Evolutionary conservation across 2,113 vertebrate genomes (phyloP).

Genomic region (Electrona antarctica): DNA sequence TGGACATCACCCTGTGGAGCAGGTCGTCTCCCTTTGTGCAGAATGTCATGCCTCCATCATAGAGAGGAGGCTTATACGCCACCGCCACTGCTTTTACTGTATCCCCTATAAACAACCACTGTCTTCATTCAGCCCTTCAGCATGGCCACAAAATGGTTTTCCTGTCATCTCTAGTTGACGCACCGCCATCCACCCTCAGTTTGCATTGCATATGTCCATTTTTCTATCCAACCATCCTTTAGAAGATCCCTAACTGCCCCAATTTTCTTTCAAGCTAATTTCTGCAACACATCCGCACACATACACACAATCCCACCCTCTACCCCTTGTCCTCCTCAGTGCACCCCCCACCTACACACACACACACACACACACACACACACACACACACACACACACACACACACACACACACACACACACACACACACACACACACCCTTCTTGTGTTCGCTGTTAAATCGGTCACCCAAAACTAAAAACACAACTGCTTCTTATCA

Average conservation of each 20-base stretch:
- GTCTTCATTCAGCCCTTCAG: conserved; percentile 57
- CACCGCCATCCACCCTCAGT: conserved; percentile 56
- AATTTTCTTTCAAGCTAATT: conserved; percentile 62
- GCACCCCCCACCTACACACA: conserved; percentile 26
- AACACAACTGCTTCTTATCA: conserved; percentile 38
- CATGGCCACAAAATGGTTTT: conserved; percentile 72
- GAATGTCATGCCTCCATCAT: conserved; percentile 19
- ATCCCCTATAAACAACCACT: conserved; percentile 57
- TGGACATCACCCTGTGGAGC: conserved; percentile 33
- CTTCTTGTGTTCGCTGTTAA: conserved; percentile 68
- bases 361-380: too few species aligned
- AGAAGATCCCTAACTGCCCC: conserved; percentile 57
- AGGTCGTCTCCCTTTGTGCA: conserved; percentile 31
- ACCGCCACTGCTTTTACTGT: conserved; percentile 41
- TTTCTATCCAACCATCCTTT: conserved; percentile 22
- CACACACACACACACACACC: conserved; percentile 63
- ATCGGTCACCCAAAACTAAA: conserved; percentile 50
- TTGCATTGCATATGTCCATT: conserved; percentile 43
- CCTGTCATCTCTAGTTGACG: conserved; percentile 69
- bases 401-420: conserved; percentile 38
- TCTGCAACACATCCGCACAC: conserved; percentile 46
- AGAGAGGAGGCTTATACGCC: conserved; percentile 15
- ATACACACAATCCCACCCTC: conserved; percentile 41
- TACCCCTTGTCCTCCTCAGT: conserved; percentile 55
- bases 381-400: conserved; percentile 22